phyloP scores from a whole-genome alignment of 2,888 invertebrate species.

The Trachelus iudaicus region DNA sequence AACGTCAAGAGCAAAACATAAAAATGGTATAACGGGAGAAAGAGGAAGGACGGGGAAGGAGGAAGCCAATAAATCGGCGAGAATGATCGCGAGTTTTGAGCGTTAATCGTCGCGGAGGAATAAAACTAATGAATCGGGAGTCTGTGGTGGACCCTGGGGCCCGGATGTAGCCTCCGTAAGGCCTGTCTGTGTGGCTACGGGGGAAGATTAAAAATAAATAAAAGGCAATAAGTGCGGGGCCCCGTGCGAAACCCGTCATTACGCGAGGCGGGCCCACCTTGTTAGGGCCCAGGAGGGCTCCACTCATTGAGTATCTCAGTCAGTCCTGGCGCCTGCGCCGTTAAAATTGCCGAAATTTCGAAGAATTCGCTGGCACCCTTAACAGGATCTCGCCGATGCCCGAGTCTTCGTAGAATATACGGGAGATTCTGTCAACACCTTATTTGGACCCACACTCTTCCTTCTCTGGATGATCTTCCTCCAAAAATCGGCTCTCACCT shows the following conservation, averaged over 20 bases:
- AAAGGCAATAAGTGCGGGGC: slow-evolving; percentile 65
- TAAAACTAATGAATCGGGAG: slow-evolving; percentile 55
- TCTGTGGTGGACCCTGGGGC: slow-evolving; percentile 45
- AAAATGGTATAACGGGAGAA: not conserved
- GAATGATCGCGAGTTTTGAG: slow-evolving; percentile 7
- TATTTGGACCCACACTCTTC: not conserved
- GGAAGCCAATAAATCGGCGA: slow-evolving; percentile 10
- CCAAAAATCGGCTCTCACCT: not conserved
- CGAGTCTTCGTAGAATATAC: not conserved
- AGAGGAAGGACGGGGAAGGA: not conserved
- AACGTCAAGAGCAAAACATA: not conserved
- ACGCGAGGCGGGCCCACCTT: slow-evolving; percentile 65
- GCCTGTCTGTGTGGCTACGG: slow-evolving; percentile 41
- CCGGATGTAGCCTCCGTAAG: slow-evolving; percentile 57
- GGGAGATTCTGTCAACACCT: not conserved
- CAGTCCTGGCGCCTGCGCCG: slow-evolving; percentile 61
- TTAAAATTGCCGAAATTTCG: slow-evolving; percentile 64
- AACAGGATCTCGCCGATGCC: not conserved
- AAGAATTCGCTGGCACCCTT: slow-evolving; percentile 49
- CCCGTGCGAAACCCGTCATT: slow-evolving; percentile 65
- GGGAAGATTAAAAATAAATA: slow-evolving; percentile 62
- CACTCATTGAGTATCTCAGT: slow-evolving; percentile 56
- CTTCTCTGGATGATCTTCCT: not conserved
- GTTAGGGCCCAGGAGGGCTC: slow-evolving; percentile 59
- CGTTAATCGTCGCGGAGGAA: slow-evolving; percentile 23